Conservation (phyloP, 2,113 vertebrate species). For the Siniperca chuatsi region DNA sequence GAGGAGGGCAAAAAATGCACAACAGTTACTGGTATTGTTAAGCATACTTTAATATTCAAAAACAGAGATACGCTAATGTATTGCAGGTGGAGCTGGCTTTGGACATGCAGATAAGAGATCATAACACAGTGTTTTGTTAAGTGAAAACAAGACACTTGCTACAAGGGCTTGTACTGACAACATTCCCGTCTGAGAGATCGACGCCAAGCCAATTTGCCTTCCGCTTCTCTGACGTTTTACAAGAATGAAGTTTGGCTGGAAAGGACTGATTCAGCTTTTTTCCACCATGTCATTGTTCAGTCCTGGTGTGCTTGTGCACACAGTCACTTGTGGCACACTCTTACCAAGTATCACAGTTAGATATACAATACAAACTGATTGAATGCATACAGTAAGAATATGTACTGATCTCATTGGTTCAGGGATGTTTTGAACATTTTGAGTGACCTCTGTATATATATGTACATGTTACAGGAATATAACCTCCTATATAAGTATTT, state of each 20-base stretch:
- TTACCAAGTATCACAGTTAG: not conserved
- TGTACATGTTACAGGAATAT: not conserved
- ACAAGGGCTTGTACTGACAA: constrained; percentile 17
- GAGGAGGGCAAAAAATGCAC: not conserved
- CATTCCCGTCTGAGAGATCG: constrained; percentile 26
- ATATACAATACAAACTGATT: not conserved
- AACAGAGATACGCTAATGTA: not conserved
- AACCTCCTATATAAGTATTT: not conserved
- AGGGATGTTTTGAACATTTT: not conserved
- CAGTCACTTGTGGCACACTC: not conserved
- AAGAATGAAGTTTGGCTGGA: constrained; percentile 65
- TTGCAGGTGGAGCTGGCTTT: not conserved
- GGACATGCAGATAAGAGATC: not conserved
- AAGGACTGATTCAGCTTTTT: not conserved
- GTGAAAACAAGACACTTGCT: not conserved
- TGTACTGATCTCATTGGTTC: not conserved
- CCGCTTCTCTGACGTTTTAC: not conserved
- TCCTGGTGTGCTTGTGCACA: not conserved
- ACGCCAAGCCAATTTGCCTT: not conserved
- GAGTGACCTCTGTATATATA: not conserved
- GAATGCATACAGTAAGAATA: not conserved
- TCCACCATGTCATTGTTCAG: not conserved
- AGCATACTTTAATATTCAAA: not conserved
- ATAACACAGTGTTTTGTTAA: not conserved
- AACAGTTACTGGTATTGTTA: not conserved